These are phyloP conservation scores for Silurus glanis DNA, from an alignment of 2,113 vertebrate genomes.

Conservation along the genomic window DNA sequence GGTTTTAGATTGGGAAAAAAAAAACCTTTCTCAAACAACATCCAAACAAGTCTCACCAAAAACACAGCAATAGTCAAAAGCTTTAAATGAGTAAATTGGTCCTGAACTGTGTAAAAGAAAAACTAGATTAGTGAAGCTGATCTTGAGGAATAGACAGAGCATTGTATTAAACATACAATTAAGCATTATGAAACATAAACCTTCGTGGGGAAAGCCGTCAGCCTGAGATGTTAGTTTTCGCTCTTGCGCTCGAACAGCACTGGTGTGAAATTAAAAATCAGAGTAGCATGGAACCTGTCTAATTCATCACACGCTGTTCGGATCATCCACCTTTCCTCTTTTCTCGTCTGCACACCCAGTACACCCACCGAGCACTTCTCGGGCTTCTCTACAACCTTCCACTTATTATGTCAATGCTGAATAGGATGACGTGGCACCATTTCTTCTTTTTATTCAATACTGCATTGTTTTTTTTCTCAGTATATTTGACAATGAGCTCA, in stretches of 20 bases:
- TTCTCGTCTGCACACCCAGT: not conserved
- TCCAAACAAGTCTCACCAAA: not conserved
- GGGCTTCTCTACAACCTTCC: not conserved
- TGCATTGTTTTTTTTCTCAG: not conserved
- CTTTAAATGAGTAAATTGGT: not conserved
- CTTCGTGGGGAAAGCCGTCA: not conserved
- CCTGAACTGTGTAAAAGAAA: not conserved
- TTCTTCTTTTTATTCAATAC: not conserved
- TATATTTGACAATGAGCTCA: not conserved
- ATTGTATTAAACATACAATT: not conserved
- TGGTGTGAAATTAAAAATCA: slow-evolving; percentile 30
- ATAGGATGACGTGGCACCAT: not conserved
- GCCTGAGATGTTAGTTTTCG: not conserved
- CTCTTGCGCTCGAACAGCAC: not conserved
- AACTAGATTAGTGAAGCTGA: not conserved
- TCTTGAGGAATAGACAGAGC: not conserved
- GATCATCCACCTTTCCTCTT: slow-evolving; percentile 9
- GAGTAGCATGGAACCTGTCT: slow-evolving; percentile 11
- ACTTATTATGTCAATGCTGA: not conserved
- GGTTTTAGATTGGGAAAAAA: not conserved
- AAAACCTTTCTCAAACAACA: not conserved
- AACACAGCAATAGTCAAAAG: not conserved
- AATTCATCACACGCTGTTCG: not conserved
- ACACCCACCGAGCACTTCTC: not conserved
- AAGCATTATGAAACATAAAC: slow-evolving; percentile 6